Evolutionary conservation across 2,797 vertebrate species (phyloP), one percentile per base, ranked within the genome.

Genomic region (Hirundo rustica): DNA sequence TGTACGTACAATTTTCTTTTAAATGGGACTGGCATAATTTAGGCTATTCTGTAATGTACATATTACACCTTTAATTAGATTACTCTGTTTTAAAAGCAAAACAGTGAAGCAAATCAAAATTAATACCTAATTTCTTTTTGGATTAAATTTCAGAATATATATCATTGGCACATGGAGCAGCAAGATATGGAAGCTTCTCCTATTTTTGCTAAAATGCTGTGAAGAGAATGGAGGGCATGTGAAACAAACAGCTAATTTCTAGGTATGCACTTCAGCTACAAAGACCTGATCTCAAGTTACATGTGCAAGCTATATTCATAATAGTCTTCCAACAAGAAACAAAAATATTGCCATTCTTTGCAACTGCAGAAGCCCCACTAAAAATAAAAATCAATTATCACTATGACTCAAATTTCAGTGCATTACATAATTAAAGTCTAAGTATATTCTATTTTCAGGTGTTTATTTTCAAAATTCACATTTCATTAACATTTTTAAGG

Each of bases 211-310:
- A 45, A 89, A 75, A 78, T 50, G 23, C 32, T 78, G 12, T 25
- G 5, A 77, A 62, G 34, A 91, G 38, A 89, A 70, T 78, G 61
- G 58, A 92, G 36, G 27, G 48, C 32, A n/a, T 16, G 26, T 78
- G 66, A 97, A 96, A 85, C 65, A 89, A 92, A 55, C 85, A 94
- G 45, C 58, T 92, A 72, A 81, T 88, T 85, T 95, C 66, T 61
- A 83, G 15, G 25, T 26, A 40, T 0, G 0, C 8, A 34, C 20
- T 74, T 88, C 18, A 45, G 2, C 29, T 75, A 40, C 16, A 16
- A 65, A 87, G 27, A 62, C 6, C 19, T 60, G 15, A 64, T 84
- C 27, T 11, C 38, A 67, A 44, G 8, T 50, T 79, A 29, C 8
- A 23, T 26, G 7, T 42, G 48, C 7, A 67, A 34, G 3, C 10